Conservation (phyloP, 1,140 invertebrate genomes). For the Pogonus chalceus region DNA sequence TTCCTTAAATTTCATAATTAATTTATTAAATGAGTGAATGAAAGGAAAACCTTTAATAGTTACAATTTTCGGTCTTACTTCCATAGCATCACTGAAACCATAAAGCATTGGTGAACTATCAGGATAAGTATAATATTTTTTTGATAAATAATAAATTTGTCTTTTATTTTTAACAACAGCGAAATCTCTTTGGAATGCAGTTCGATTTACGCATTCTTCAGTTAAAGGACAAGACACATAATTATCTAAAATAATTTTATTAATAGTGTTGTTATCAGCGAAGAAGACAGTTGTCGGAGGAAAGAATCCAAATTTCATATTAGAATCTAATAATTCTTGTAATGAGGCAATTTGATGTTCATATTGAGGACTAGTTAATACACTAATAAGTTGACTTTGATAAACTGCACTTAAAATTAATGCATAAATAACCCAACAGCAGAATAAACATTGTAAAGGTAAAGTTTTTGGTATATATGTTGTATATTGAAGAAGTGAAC, state of each 20-base stretch:
- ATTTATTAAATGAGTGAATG: slow-evolving; percentile 1
- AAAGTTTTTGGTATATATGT: not conserved
- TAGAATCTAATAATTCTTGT: not conserved
- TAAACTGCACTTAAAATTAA: not conserved
- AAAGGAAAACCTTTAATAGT: not conserved
- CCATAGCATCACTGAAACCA: not conserved
- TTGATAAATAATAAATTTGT: slow-evolving; percentile 5
- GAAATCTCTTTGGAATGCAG: slow-evolving; percentile 8
- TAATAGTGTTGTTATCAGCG: not conserved
- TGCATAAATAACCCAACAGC: not conserved
- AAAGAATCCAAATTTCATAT: not conserved
- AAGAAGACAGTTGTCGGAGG: not conserved
- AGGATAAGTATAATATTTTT: slow-evolving; percentile 3
- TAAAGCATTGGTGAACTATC: slow-evolving; percentile 3
- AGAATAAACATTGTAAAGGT: not conserved
- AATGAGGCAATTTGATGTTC: not conserved
- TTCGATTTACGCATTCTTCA: not conserved
- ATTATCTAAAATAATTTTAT: not conserved
- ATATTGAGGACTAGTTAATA: not conserved
- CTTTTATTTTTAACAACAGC: slow-evolving; percentile 7
- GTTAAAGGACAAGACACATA: not conserved
- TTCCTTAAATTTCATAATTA: not conserved
- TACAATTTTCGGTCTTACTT: not conserved
- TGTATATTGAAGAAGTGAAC: not conserved
- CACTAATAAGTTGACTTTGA: not conserved